Base-by-base conservation (phyloP, 2,888 invertebrate genomes). In the Drosophila prolongata region DNA sequence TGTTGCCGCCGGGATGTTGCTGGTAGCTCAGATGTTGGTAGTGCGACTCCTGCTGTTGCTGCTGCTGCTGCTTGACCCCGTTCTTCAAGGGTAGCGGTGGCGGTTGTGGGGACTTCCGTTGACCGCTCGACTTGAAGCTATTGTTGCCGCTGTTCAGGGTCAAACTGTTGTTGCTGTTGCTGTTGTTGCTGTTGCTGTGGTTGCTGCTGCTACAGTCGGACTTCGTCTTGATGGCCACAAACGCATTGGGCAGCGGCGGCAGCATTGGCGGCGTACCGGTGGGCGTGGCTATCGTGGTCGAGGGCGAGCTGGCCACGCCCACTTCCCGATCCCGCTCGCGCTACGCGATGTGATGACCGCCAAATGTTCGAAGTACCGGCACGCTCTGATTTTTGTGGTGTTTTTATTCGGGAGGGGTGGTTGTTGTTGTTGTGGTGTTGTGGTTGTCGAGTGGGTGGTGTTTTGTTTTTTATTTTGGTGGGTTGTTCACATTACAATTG, bases 261-360 rank as follows among this genome's bases (percentile, higher is more conserved):
- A 90, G 66, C 37, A 90, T 62, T 11, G 90, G 89, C 52, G 91
- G 90, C 77, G 90, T 89, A 75, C 87, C 80, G 68, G 89, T 89
- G 64, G 90, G 82, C 69, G 90, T 90, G 44, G 88, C 79, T 58
- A 77, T 75, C 54, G 75, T 80, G 59, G 81, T 84, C 72, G 83
- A 79, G 71, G 89, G 77, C 78, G 78, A 76, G 62, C 78, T 81
- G 73, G 64, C 79, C 84, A 79, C 87, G 57, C 73, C 89, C 82
- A 91, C 90, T 87, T 92, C 89, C 84, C 91, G 90, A 86, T 92
- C 89, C 84, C 91, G 90, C 86, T 92, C 92, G 91, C 91, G 92
- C 92, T 92, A 92, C 92, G 92, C 92, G 90, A 90, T 91, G 86
- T 92, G 92, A 90, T 92, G 92, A 84, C 91, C 92, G 85, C 92